Evolutionary conservation across 2,113 vertebrate genomes (phyloP), one percentile per base, ranked within the genome.

Genomic region (Nothobranchius furzeri): DNA sequence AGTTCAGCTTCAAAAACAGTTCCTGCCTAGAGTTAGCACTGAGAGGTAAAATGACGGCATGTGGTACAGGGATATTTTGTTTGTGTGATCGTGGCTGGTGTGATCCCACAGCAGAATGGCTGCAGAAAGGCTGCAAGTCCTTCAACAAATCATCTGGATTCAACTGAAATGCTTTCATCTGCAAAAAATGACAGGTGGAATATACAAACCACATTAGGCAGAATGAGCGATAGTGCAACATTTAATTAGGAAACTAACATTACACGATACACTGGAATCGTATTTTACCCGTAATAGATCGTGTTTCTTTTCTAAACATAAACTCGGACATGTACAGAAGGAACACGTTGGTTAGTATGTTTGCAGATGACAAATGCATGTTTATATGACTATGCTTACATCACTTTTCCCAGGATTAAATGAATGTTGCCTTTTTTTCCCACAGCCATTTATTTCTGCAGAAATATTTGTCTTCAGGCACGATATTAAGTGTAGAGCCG

Each of bases 401-500:
- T 59, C 7, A n/a, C 36, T 58, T 60, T 68, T 63, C 51, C 60
- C 30, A 36, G 45, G 15, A 43, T 15, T 12, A 20, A 72, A 68
- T 47, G 53, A 55, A 62, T 67, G 20, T 43, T 68, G 56, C 63
- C 36, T 54, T 6, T 56, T 53, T 52, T 52, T 50, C 6, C 4
- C 37, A 52, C 73, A 64, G 54, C 49, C 58, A 69, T 40, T n/a
- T 70, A 58, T 63, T 73, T 64, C 62, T 64, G 71, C 55, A 54
- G 43, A 78, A 81, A 68, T 69, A 76, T 85, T 81, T 83, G 64
- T 70, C 59, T 69, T 74, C 57, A 58, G 75, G 75, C 75, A n/a
- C 35, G 49, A 70, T 64, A 81, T 74, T 40, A 64, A 69, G 36
- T 49, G 52, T 12, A 55, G 56, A 54, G 72, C 40, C 42, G n/a